Base-by-base conservation (phyloP, 2,797 vertebrate species). In the Muscicapa comitata region DNA sequence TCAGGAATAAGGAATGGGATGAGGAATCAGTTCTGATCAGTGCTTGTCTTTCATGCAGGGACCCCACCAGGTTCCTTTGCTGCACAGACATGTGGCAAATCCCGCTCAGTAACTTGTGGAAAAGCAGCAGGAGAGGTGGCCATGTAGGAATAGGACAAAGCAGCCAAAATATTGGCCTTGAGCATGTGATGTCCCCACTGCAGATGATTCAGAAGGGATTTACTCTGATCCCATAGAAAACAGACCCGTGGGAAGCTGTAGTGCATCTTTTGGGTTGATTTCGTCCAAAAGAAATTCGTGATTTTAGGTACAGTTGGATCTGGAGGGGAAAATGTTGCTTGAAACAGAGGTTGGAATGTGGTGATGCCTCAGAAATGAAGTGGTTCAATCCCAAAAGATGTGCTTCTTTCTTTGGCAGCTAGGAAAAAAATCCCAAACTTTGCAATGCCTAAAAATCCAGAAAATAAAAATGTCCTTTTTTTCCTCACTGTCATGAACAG, bases 71-170 rank as follows among this genome's bases (percentile, higher is more conserved):
- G 11, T 70, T 11, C 13, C 26, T 79, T 25, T 65, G 7, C 9
- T 59, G 35, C 31, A 58, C 24, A 48, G 7, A 48, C 6, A 24
- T 0, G 0, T 58, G 31, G 17, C 14, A 78, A 86, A 11, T 54
- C 20, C 55, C 16, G 2, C 13, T 37, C 38, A 20, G 11, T 3
- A 67, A 19, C 6, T 10, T 80, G 11, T 42, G 29, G 37, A 74
- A 72, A 19, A 83, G 18, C 37, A 65, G 81, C 26, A 94, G 59
- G 55, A 65, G 14, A 15, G 5, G 7, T 82, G 74, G 14, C 25
- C 33, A 15, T 2, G 14, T 15, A 71, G n/a, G 17, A 43, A 8
- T 5, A 25, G 42, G 24, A 50, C 33, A 77, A 6, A 2, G 0
- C 15, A 94, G 65, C 4, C 45, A 65, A 50, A 45, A 1, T 2